These are phyloP conservation scores for Peromyscus polionotus DNA, from an alignment of 2,113 vertebrate genomes.

Conservation along the genomic window DNA sequence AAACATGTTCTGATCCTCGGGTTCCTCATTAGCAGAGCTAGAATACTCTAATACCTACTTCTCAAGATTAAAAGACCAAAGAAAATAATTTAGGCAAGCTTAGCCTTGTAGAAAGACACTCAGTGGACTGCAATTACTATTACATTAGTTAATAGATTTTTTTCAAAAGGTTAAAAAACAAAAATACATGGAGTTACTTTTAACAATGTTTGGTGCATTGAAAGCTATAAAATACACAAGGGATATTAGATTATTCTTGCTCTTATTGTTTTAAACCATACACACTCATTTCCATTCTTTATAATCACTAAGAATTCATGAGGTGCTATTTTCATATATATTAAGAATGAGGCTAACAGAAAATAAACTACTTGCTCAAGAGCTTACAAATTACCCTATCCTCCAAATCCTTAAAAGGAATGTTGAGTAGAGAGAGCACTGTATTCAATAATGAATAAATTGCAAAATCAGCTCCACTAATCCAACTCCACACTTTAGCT, in stretches of 20 bases:
- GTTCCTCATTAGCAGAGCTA: neutral
- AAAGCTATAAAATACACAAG: neutral
- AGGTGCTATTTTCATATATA: conserved; percentile 15
- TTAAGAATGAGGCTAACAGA: conserved; percentile 9
- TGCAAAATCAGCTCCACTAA: neutral
- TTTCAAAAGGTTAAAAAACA: conserved; percentile 24
- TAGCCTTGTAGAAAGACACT: neutral
- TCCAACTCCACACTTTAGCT: neutral
- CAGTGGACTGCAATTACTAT: neutral
- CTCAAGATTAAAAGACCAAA: neutral
- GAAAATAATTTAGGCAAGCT: conserved; percentile 31
- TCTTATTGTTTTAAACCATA: conserved; percentile 40
- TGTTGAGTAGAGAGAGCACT: neutral
- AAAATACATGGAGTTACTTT: conserved; percentile 41
- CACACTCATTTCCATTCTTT: conserved; percentile 24
- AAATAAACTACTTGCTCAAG: neutral
- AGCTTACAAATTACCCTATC: neutral
- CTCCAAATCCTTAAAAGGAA: neutral
- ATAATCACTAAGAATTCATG: conserved; percentile 34
- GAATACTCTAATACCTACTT: conserved; percentile 33
- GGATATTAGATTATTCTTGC: neutral
- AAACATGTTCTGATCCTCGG: neutral
- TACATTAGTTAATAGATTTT: conserved; percentile 33
- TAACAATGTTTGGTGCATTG: neutral
- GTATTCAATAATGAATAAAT: neutral